Conservation (phyloP, 2,797 vertebrate genomes). For the Sebastes nivosus region DNA sequence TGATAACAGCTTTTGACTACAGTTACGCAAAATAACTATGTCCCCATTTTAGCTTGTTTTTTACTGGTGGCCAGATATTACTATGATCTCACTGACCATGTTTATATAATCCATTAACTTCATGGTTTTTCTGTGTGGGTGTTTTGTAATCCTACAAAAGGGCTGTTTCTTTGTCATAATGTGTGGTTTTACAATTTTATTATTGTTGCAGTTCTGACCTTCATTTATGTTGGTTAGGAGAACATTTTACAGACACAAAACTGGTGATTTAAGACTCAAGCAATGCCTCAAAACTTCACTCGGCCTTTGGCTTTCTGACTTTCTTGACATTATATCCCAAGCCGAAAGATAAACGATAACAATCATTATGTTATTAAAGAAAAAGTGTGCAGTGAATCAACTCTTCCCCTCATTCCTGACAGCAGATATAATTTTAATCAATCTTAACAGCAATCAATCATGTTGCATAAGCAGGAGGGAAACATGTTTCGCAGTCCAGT, state of each 20-base stretch:
- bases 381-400: background rate
- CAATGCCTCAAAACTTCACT: background rate
- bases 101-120: background rate
- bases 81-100: background rate
- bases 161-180: no score
- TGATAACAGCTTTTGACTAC: no score
- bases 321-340: no score
- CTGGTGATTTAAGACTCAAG: background rate
- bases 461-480: background rate
- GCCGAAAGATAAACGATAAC: no score
- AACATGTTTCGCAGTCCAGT: background rate
- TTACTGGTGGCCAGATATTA: background rate
- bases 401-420: background rate
- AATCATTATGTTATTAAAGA: background rate
- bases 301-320: background rate
- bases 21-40: no score
- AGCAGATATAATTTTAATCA: background rate
- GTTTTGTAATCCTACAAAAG: background rate
- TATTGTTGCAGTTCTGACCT: background rate
- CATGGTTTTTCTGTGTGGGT: background rate
- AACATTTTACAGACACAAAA: background rate
- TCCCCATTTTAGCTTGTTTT: background rate
- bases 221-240: background rate
- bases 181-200: no score
- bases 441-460: background rate